Percentiles rank a stretch among this genome's conserved stretches.
Conservation (phyloP, 2,797 vertebrate genomes). For the Simalia tracyae region DNA sequence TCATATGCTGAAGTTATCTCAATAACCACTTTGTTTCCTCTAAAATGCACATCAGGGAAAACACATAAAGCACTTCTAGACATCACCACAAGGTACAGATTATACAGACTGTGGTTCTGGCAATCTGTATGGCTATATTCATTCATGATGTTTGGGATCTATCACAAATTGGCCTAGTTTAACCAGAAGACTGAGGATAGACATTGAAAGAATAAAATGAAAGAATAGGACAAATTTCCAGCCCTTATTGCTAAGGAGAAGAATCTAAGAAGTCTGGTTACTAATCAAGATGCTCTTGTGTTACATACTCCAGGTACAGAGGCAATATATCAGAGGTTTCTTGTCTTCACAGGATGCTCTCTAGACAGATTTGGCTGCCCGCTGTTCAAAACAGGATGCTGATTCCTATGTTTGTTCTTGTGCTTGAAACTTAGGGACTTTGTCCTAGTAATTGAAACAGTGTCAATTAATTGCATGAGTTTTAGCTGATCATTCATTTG, state of each 20-base stretch:
- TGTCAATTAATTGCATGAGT: not conserved
- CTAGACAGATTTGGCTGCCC: not conserved
- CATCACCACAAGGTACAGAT: not conserved
- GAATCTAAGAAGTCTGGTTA: not conserved
- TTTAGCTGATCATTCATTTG: not conserved
- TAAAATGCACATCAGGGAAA: not conserved
- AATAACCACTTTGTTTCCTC: not conserved
- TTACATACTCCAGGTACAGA: not conserved
- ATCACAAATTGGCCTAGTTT: no score
- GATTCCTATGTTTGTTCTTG: not conserved
- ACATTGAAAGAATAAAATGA: not conserved
- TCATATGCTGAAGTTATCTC: not conserved
- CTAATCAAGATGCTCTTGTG: not conserved
- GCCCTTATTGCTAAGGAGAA: not conserved
- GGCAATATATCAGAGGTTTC: not conserved
- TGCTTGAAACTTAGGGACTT: not conserved
- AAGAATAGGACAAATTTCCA: not conserved
- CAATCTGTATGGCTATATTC: not conserved
- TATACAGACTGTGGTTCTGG: not conserved
- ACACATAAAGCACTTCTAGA: not conserved
- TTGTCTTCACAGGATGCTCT: not conserved
- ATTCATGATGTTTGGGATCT: not conserved
- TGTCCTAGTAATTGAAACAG: not conserved
- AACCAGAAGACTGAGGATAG: not conserved
- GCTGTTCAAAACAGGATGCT: not conserved